Conservation (phyloP, 1,140 invertebrate species). For the Drosophila azteca region DNA sequence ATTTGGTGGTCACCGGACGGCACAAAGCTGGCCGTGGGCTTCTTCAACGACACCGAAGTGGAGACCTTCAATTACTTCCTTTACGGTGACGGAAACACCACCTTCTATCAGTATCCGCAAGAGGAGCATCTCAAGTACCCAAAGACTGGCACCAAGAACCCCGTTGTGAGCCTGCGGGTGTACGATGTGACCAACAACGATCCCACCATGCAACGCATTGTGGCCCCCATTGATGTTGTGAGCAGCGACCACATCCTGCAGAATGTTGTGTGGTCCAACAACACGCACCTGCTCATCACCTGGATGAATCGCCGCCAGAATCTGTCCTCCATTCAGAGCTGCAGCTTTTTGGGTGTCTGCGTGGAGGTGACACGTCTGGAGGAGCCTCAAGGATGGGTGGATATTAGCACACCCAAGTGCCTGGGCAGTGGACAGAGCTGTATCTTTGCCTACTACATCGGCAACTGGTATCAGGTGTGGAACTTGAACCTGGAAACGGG, state of each 20-base stretch:
- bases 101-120: slow-evolving; percentile 93
- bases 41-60: slow-evolving; percentile 91
- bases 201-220: slow-evolving; percentile 56
- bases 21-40: slow-evolving; percentile 90
- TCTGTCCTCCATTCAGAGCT: slow-evolving; percentile 83
- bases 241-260: slow-evolving; percentile 85
- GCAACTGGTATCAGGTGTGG: slow-evolving; percentile 78
- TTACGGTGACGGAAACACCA: slow-evolving; percentile 87
- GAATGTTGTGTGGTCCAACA: slow-evolving; percentile 91
- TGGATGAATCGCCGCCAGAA: slow-evolving; percentile 96
- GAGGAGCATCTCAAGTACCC: slow-evolving; percentile 92
- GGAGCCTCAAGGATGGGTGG: slow-evolving; percentile 76
- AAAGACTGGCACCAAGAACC: slow-evolving; percentile 92
- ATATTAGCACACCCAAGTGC: slow-evolving; percentile 63
- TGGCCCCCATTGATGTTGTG: slow-evolving; percentile 84
- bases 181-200: slow-evolving; percentile 85
- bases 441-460: slow-evolving; percentile 71
- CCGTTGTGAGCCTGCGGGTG: slow-evolving; percentile 88
- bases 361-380: slow-evolving; percentile 59
- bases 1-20: slow-evolving; percentile 95
- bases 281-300: slow-evolving; percentile 88
- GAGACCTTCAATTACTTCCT: slow-evolving; percentile 87
- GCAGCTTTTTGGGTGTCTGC: slow-evolving; percentile 56
- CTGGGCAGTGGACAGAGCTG: slow-evolving; percentile 54
- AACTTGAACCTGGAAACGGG: slow-evolving; percentile 70